phyloP scores from a whole-genome alignment of 2,888 invertebrate species.

The Corbicula japonica region DNA sequence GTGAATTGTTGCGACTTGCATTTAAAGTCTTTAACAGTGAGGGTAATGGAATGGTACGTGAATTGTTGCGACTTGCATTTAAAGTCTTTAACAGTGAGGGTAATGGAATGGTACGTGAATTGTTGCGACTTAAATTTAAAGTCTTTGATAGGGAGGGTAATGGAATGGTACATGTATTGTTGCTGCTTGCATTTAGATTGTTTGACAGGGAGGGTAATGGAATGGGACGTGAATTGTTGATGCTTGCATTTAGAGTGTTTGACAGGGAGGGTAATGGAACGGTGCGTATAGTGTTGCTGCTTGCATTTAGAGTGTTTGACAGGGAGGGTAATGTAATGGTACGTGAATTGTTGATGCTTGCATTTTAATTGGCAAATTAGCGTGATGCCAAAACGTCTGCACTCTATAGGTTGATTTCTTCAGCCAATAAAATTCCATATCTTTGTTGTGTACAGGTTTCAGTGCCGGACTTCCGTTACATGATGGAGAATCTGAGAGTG shows the following conservation, averaged over 20 bases:
- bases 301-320: too few species aligned
- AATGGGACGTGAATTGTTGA: conserved; percentile 49
- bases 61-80: conserved; percentile 51
- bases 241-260: conserved; percentile 50
- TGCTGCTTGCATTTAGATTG: too few species aligned
- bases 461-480: conserved; percentile 56
- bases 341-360: too few species aligned
- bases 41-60: conserved; percentile 46
- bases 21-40: conserved; percentile 54
- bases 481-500: conserved; percentile 51
- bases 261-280: conserved; percentile 44
- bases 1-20: conserved; percentile 35
- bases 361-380: too few species aligned
- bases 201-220: too few species aligned
- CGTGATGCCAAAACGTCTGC: too few species aligned
- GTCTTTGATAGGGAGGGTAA: conserved; percentile 50
- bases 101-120: conserved; percentile 47
- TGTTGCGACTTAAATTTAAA: conserved; percentile 44
- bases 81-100: conserved; percentile 47
- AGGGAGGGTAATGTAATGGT: too few species aligned
- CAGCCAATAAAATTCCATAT: too few species aligned
- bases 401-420: too few species aligned
- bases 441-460: too few species aligned
- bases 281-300: too few species aligned
- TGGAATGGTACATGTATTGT: too few species aligned